Evolutionary conservation across 92 coral and sea anemone genomes (phyloP), one percentile per base, ranked within the genome.

Genomic region (Siderastrea radians): DNA sequence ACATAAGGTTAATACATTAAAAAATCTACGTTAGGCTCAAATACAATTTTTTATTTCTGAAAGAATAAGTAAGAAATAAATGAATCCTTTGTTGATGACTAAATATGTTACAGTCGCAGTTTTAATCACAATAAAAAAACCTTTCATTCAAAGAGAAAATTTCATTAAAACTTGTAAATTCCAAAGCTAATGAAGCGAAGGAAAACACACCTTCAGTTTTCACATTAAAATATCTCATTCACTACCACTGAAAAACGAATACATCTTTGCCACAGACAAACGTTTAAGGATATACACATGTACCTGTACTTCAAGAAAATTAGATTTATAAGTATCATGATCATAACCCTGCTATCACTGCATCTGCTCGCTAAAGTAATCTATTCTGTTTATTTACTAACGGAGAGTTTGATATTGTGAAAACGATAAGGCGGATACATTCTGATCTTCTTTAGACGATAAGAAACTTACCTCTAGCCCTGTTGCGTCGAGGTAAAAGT

Each of bases 341-440:
- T 5, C 7, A 70, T 14, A 12, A 11, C n/a, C 47, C 4, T 38
- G 51, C 52, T 14, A 70, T 44, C 17, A 46, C 10, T 3, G 14
- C 74, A 70, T 17, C 74, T 70, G 74, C 47, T 48, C 54, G 72
- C 15, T 38, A 4, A 69, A 45, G 53, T 69, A 69, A 69, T 45
- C 11, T 69, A 69, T 45, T 45, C 46, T 44, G 50, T 65, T 65
- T 6, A 65, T 65, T 65, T 65, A 19, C 70, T 65, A 65, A 65
- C 47, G 70, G 70, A 19, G 68, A 19, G 70, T 19, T 26, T 6
- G 46, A 38, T 1, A 38, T 19, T 19, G 8, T 38, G 11, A 19
- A 65, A 65, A 61, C 4, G 26, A 13, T 47, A 68, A 68, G 7
- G 4, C 4, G 10, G 45, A 68, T 11, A 3, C 4, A 44, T 5